These are phyloP conservation scores for Calliscelio sp. DNA, from an alignment of 2,888 invertebrate species.

Conservation along the genomic window DNA sequence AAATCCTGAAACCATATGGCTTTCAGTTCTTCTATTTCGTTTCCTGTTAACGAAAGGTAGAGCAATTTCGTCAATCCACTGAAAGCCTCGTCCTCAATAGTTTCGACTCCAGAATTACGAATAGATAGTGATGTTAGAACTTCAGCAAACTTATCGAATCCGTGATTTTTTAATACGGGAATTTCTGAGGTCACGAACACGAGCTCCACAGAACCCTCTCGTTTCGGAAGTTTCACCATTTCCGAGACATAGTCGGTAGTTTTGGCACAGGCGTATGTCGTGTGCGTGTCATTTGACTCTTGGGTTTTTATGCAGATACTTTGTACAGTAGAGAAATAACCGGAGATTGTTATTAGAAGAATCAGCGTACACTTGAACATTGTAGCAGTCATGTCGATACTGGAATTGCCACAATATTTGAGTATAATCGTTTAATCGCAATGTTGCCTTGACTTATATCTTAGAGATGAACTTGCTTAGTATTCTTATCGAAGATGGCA, in stretches of 20 bases:
- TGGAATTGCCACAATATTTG: too few relatives aligned
- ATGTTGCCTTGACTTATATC: too few relatives aligned
- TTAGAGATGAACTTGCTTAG: too few relatives aligned
- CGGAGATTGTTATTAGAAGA: background rate
- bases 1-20: conserved; percentile 40
- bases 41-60: background rate
- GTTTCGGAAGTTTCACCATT: background rate
- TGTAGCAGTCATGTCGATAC: background rate
- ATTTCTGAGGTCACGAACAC: conserved; percentile 9
- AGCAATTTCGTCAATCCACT: conserved; percentile 27
- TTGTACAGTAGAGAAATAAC: background rate
- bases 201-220: background rate
- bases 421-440: too few relatives aligned
- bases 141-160: conserved; percentile 1
- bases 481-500: too few relatives aligned
- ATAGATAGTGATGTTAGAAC: background rate
- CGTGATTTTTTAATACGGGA: conserved; percentile 26
- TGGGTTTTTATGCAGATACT: background rate
- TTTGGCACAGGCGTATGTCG: background rate
- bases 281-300: background rate
- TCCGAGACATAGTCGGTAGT: conserved; percentile 7
- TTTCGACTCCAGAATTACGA: background rate
- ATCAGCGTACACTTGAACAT: conserved; percentile 4
- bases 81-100: conserved; percentile 54
- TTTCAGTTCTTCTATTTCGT: conserved; percentile 40